Percentiles rank a stretch among this genome's conserved stretches.
phyloP scores from a whole-genome alignment of 2,888 invertebrate genomes.

The Ophion slaviceki region DNA sequence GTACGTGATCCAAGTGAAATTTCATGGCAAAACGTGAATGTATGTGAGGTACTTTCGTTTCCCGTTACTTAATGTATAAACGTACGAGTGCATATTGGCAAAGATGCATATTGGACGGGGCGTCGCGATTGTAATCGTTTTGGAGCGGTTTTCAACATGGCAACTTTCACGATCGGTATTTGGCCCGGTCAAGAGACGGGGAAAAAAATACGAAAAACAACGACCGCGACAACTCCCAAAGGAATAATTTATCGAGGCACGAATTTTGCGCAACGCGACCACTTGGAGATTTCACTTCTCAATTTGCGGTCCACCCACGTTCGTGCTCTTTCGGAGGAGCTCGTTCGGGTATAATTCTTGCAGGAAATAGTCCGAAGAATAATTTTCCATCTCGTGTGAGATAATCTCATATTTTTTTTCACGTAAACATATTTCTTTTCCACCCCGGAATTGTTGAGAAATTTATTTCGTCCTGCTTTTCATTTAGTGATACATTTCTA shows the following conservation, averaged over 20 bases:
- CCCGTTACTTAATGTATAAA: neutral
- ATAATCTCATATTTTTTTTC: too few relatives aligned
- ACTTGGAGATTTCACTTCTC: conserved; percentile 4
- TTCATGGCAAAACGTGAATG: neutral
- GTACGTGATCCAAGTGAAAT: neutral
- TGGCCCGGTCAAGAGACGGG: conserved; percentile 39
- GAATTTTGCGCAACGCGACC: conserved; percentile 31
- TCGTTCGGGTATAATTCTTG: neutral
- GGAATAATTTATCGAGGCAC: conserved; percentile 52
- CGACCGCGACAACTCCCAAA: conserved; percentile 44
- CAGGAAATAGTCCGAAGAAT: neutral
- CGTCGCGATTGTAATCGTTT: conserved; percentile 46
- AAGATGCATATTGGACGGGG: conserved; percentile 38
- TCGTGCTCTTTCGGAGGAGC: neutral
- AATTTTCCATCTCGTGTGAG: neutral
- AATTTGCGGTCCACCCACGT: conserved; percentile 7
- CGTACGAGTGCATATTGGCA: neutral
- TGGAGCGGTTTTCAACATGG: conserved; percentile 52
- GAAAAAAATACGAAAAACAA: conserved; percentile 38
- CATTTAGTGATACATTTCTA: too few relatives aligned
- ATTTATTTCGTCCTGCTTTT: too few relatives aligned
- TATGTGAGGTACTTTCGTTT: neutral
- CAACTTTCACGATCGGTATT: conserved; percentile 67
- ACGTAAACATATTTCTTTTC: too few relatives aligned
- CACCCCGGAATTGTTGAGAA: too few relatives aligned